Evolutionary conservation across 2,888 invertebrate genomes (phyloP), one percentile per base, ranked within the genome.

Genomic region (Drosophila glabriapex): DNA sequence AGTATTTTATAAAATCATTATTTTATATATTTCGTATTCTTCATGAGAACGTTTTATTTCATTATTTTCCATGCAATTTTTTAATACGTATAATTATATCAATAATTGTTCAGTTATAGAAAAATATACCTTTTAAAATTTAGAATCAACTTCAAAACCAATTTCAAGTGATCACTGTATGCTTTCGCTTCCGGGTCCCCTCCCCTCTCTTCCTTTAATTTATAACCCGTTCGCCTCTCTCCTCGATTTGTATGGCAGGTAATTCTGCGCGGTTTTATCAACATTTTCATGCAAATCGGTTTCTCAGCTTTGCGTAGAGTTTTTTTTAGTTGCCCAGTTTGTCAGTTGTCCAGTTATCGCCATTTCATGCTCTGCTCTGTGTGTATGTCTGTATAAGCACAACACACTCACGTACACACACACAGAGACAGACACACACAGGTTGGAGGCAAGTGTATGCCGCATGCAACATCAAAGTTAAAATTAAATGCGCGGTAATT

Each of bases 401-500:
- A 71, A 43, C 53, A 43, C 56, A 54, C 63, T 14, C 22, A 33
- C 49, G 46, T 28, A 69, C 63, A 31, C 49, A n/a, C 54, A 53
- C 33, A 72, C 16, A 46, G 73, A 72, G 31, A 52, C 50, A 73
- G 66, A 69, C 81, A 82, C 78, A 80, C 81, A 83, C 76, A 81
- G 25, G 29, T 22, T 80, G 77, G 76, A 79, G 88, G 78, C 75
- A 89, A 86, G 68, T 86, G 85, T 83, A 84, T 90, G 89, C 89
- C 91, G 92, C 92, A 91, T 92, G 92, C 92, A 92, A 92, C 90
- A 91, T 91, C 85, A 91, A 92, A 92, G 90, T 90, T 92, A 89
- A 92, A 88, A 92, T 92, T 92, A 92, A 92, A 92, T 92, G 92
- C 90, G 90, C 92, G 86, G 91, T 91, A 92, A 92, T 92, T 92